Base-by-base conservation (phyloP, 2,797 vertebrate species). In the Lagodon rhomboides region DNA sequence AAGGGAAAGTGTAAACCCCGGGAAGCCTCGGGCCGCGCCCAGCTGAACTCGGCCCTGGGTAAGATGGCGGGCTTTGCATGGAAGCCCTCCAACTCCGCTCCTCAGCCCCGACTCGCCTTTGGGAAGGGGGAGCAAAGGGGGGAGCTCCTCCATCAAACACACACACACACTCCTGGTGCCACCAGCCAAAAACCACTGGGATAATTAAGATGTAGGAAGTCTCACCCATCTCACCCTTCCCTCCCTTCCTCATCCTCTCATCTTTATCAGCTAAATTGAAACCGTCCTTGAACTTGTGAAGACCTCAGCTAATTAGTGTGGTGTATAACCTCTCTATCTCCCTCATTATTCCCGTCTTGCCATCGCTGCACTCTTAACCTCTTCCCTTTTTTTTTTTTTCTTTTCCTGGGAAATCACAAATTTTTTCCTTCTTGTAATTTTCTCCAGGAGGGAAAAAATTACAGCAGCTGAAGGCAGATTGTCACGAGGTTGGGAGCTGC, bases 181-280 rank as follows among this genome's bases (percentile, higher is more conserved):
- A 63, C 56, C 23, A 82, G 68, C 80, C 85, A 82, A 82, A 91
- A 86, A 87, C 72, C 68, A 85, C 41, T 75, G 85, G 78, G 73
- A 90, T 95, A 95, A 95, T 95, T 94, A 92, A 91, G 91, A 90
- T 87, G 89, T 88, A 86, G 85, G 71, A 92, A 82, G 84, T 73
- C 82, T 85, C 83, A 87, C 73, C 85, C 87, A n/a, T 55, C 73
- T 75, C 72, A 78, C 75, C 76, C 79, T 72, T 73, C 72, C 82
- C 88, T 82, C 75, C 68, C 55, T 30, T 80, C 78, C 81, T 79
- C 86, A 73, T 79, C 85, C 80, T 92, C 89, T 91, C 91, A 92
- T 94, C 88, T 91, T 92, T 89, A 94, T 93, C 91, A 84, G 88
- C 89, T 92, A 91, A 93, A 95, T 91, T 94, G 88, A 94, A 95